Conservation (phyloP, 1,140 invertebrate species). For the Drosophila arawakana region DNA sequence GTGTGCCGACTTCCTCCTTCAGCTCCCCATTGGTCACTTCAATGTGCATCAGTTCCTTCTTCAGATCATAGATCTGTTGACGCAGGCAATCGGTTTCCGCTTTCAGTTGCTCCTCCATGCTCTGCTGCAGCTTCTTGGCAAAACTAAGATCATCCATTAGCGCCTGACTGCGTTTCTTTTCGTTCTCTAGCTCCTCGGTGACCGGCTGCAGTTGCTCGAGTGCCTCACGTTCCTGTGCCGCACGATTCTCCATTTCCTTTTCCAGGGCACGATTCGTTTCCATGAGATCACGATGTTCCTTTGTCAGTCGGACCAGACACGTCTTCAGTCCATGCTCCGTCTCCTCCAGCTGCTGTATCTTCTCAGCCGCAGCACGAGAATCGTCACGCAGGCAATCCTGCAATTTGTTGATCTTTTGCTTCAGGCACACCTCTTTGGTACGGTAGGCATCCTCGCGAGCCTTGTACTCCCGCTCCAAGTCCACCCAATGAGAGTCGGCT, state of each 20-base stretch:
- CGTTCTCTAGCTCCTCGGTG: slow-evolving; percentile 66
- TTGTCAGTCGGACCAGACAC: slow-evolving; percentile 85
- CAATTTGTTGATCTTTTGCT: slow-evolving; percentile 76
- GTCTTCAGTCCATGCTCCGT: slow-evolving; percentile 85
- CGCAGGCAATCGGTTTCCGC: slow-evolving; percentile 85
- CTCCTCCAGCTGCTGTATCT: slow-evolving; percentile 85
- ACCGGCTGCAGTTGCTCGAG: slow-evolving; percentile 58
- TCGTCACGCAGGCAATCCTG: slow-evolving; percentile 79
- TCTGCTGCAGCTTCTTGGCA: slow-evolving; percentile 83
- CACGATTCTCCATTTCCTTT: slow-evolving; percentile 84
- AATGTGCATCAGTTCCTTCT: slow-evolving; percentile 86
- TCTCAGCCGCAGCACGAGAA: slow-evolving; percentile 75
- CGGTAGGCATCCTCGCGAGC: slow-evolving; percentile 86
- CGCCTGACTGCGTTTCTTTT: slow-evolving; percentile 62
- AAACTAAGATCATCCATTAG: slow-evolving; percentile 73
- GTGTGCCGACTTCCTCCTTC: slow-evolving; percentile 85
- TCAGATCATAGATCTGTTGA: slow-evolving; percentile 85
- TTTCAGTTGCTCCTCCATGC: slow-evolving; percentile 84
- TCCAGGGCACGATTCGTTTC: slow-evolving; percentile 84
- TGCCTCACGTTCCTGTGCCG: slow-evolving; percentile 56
- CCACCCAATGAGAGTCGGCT: slow-evolving; percentile 90
- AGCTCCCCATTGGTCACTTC: slow-evolving; percentile 87
- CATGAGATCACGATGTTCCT: slow-evolving; percentile 85
- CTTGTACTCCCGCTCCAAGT: slow-evolving; percentile 88
- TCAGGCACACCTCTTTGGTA: slow-evolving; percentile 72